phyloP scores from a whole-genome alignment of 2,797 vertebrate species.

The Gobionotothen gibberifrons region DNA sequence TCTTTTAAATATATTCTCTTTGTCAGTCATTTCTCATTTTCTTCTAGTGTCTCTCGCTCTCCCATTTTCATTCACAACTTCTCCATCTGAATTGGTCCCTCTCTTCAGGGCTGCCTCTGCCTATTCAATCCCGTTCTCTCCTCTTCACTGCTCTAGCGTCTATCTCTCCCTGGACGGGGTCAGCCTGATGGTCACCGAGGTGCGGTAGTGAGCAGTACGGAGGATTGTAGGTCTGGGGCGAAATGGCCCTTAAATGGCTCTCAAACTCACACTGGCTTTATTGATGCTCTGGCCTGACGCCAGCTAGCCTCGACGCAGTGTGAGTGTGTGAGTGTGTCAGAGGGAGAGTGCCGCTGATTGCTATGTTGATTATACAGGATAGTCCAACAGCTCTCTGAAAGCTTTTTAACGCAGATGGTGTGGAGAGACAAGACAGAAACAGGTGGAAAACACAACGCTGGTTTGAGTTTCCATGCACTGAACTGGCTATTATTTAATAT shows the following conservation, averaged over 20 bases:
- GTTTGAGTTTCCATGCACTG: background rate
- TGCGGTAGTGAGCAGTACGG: slow-evolving; percentile 73
- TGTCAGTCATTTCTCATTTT: slow-evolving; percentile 17
- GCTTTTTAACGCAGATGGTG: slow-evolving; percentile 58
- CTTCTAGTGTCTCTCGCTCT: slow-evolving; percentile 20
- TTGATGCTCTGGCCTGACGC: slow-evolving; percentile 83
- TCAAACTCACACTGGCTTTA: slow-evolving; percentile 85
- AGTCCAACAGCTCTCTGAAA: slow-evolving; percentile 62
- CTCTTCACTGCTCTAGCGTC: slow-evolving; percentile 1
- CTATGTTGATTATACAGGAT: slow-evolving; percentile 75
- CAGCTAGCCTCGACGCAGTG: slow-evolving; percentile 65
- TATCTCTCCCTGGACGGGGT: slow-evolving; percentile 54
- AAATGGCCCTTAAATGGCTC: slow-evolving; percentile 85
- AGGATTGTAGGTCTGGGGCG: slow-evolving; percentile 80
- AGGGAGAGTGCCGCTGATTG: slow-evolving; percentile 66
- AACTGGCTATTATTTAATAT: background rate
- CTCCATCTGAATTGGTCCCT: slow-evolving; percentile 45
- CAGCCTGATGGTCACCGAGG: slow-evolving; percentile 65
- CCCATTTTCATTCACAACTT: slow-evolving; percentile 53
- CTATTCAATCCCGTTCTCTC: slow-evolving; percentile 23
- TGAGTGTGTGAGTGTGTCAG: slow-evolving; percentile 14
- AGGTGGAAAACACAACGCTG: slow-evolving; percentile 28
- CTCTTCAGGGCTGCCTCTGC: slow-evolving; percentile 17
- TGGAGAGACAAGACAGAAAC: slow-evolving; percentile 48
- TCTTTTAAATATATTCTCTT: slow-evolving; percentile 2